phyloP scores from a whole-genome alignment of 2,797 vertebrate species.

The Morelia viridis region DNA sequence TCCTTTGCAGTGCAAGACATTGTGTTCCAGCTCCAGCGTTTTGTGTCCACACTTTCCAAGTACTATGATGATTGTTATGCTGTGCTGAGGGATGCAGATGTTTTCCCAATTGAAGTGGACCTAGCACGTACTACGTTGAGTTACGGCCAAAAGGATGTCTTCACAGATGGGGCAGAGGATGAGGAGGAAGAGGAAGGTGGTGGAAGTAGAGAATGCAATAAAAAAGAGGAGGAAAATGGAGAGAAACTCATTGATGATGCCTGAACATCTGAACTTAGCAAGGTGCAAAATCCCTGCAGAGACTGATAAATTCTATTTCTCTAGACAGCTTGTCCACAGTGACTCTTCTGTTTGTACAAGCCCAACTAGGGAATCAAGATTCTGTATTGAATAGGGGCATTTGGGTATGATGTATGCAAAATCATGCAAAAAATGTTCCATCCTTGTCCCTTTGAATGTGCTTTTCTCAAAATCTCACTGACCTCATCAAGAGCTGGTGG shows the following conservation, averaged over 20 bases:
- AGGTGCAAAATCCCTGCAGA: conserved; percentile 23
- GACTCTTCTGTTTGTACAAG: conserved; percentile 47
- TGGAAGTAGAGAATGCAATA: conserved; percentile 24
- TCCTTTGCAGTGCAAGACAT: conserved; percentile 90
- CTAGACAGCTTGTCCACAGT: conserved; percentile 30
- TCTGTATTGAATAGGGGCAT: conserved; percentile 37
- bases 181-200: conserved; percentile 64
- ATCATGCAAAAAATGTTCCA: conserved; percentile 3
- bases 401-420: conserved; percentile 22
- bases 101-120: conserved; percentile 98
- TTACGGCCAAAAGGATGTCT: conserved; percentile 84
- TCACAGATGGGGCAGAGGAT: conserved; percentile 80
- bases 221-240: conserved; percentile 62
- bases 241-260: conserved; percentile 74
- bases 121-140: conserved; percentile 90
- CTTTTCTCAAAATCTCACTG: conserved; percentile 21
- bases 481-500: neutral
- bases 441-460: conserved; percentile 37
- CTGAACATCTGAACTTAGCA: conserved; percentile 35
- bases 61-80: conserved; percentile 96
- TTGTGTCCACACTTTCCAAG: conserved; percentile 95
- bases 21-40: conserved; percentile 97
- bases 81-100: conserved; percentile 90
- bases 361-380: conserved; percentile 40
- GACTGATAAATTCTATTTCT: conserved; percentile 62